phyloP scores from a whole-genome alignment of 2,113 vertebrate genomes.

The Varanus komodoensis region DNA sequence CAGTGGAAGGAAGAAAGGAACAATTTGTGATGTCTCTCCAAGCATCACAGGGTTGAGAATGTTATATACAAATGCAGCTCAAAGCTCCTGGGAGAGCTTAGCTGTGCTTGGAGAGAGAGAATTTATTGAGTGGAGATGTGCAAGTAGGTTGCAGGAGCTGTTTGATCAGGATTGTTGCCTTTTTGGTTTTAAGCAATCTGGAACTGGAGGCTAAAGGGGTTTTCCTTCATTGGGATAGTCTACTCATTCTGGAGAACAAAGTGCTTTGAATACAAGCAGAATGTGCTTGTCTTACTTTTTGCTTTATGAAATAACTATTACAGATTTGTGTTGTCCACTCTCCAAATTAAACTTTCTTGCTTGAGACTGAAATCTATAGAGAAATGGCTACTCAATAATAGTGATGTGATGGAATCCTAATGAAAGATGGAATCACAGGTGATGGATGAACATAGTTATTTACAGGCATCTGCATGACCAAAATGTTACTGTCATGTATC shows the following conservation, averaged over 20 bases:
- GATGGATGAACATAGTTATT: no score
- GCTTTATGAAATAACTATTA: not conserved
- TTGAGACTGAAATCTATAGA: not conserved
- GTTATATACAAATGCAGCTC: not conserved
- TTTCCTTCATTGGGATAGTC: no score
- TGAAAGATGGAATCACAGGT: no score
- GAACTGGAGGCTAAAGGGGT: no score
- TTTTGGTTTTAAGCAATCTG: no score
- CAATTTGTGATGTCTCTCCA: not conserved
- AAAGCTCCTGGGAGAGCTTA: rapidly evolving
- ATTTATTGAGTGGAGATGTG: not conserved
- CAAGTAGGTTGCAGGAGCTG: not conserved
- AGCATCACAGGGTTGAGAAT: not conserved
- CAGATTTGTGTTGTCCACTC: not conserved
- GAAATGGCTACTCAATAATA: not conserved
- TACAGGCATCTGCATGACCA: no score
- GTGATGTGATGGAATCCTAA: no score
- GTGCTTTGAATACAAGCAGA: not conserved
- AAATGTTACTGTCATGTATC: no score
- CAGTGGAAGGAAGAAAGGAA: not conserved
- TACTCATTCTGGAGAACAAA: no score
- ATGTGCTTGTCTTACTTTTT: not conserved
- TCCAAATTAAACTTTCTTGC: not conserved
- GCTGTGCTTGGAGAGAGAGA: not conserved
- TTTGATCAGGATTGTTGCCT: no score